Evolutionary conservation across 2,113 vertebrate genomes (phyloP), one percentile per base, ranked within the genome.

Genomic region (Taurulus bubalis): DNA sequence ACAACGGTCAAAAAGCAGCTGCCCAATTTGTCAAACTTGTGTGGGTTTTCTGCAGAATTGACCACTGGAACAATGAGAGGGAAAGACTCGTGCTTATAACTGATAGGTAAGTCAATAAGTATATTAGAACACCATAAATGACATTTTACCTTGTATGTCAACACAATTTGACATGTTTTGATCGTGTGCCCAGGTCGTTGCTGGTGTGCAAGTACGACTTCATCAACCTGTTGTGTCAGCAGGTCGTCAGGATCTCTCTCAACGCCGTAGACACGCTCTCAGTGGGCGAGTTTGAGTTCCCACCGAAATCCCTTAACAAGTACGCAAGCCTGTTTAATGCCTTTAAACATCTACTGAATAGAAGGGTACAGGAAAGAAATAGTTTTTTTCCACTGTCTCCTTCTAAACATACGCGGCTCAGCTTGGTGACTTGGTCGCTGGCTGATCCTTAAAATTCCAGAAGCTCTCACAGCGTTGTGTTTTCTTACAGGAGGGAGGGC

Each of bases 31-130:
- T 70, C 9, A 38, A 10, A 70, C 53, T 45, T 64, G 16, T 68
- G 28, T 32, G 9, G 2, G 18, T 22, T 7, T 67, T 69, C n/a
- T 4, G 56, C 89, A 99, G 98, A 84, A 88, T 99, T 2, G 98
- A 99, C 85, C 98, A 99, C 89, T 99, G 98, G 98, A 99, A 99
- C 94, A 99, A 98, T 0, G 98, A 99, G 82, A 98, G 95, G 91
- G 98, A 99, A 77, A 95, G 96, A 8, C 95, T 99, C 2, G 96
- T 98, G 67, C 96, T 99, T 1, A 95, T 99, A 86, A 98, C 97
- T 0, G 97, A 99, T 18, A 88, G 92, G 95, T 94, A 75, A 89
- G 73, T 70, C 4, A 24, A 32, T 45, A 22, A 24, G 0, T 18
- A 3, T 2, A 18, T 51, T 60, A 42, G 20, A 11, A 0, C 4